These are phyloP conservation scores for Trididemnum nubilum DNA, from an alignment of 23 tunicate species.

Conservation along the genomic window DNA sequence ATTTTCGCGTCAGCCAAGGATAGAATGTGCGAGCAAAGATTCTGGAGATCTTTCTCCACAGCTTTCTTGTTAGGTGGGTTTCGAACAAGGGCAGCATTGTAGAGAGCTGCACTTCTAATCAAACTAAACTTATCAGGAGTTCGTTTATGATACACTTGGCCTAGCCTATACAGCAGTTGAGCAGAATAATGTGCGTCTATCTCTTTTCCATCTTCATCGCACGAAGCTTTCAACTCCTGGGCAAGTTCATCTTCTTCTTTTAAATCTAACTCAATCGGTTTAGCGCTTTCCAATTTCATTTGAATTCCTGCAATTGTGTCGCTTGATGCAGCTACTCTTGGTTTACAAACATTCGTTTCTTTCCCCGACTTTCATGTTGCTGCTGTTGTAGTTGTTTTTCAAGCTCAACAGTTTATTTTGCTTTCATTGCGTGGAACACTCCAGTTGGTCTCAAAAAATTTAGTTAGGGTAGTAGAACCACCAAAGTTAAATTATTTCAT, in stretches of 20 bases:
- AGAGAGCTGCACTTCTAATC: conserved; percentile 34
- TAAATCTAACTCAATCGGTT: too few species aligned
- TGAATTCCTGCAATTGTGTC: too few species aligned
- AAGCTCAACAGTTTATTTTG: too few species aligned
- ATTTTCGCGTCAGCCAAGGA: not conserved
- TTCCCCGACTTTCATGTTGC: too few species aligned
- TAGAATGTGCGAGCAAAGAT: conserved; percentile 7
- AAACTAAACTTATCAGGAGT: not conserved
- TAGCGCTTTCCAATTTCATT: too few species aligned
- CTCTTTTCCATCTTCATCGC: conserved; percentile 4
- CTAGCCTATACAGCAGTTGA: not conserved
- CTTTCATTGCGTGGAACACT: too few species aligned
- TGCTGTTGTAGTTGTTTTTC: too few species aligned
- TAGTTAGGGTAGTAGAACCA: too few species aligned
- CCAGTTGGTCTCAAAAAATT: too few species aligned
- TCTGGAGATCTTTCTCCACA: conserved; percentile 1
- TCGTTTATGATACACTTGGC: not conserved
- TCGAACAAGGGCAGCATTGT: conserved; percentile 24
- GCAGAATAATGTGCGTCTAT: not conserved
- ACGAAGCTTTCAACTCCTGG: not conserved
- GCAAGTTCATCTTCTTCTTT: not conserved
- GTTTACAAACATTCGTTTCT: too few species aligned
- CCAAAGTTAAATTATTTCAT: too few species aligned
- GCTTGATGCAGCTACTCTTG: too few species aligned
- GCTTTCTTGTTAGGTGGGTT: conserved; percentile 9